A percentile compares a stretch with the other conserved stretches of the same genome.
Evolutionary conservation across 2,113 vertebrate genomes (phyloP).

Genomic region (Apaloderma vittatum): DNA sequence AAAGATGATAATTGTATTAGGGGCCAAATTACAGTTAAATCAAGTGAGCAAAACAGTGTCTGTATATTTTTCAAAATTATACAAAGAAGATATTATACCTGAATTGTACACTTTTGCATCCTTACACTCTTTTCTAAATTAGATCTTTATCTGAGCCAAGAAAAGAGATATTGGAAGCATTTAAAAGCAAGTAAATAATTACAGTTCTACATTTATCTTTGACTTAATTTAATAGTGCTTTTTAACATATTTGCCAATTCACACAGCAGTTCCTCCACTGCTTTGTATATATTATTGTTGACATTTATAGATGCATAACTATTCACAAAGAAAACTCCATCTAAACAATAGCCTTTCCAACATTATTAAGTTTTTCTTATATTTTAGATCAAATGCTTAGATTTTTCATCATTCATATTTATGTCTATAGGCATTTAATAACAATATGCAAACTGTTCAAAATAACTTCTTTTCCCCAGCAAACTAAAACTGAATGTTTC

Average conservation of each 20-base stretch:
- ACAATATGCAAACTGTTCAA: neutral
- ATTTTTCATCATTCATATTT: neutral
- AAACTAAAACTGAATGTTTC: neutral
- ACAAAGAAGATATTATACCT: neutral
- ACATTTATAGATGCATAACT: neutral
- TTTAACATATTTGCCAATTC: neutral
- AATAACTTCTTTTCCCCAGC: neutral
- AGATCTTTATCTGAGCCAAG: neutral
- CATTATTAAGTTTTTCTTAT: neutral
- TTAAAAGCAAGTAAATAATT: neutral
- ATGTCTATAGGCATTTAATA: neutral
- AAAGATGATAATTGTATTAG: neutral
- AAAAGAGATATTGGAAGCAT: neutral
- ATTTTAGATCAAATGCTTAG: neutral
- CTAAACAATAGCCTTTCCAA: neutral
- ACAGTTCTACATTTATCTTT: neutral
- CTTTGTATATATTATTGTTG: neutral
- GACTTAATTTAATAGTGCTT: neutral
- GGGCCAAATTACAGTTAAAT: neutral
- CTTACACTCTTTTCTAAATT: neutral
- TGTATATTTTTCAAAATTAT: neutral
- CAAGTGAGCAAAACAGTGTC: neutral
- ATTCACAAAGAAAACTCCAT: neutral
- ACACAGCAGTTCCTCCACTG: neutral
- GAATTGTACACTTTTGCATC: neutral